Evolutionary conservation across 1,140 invertebrate species (phyloP), one percentile per base, ranked within the genome.

Genomic region (Bombus superbus): DNA sequence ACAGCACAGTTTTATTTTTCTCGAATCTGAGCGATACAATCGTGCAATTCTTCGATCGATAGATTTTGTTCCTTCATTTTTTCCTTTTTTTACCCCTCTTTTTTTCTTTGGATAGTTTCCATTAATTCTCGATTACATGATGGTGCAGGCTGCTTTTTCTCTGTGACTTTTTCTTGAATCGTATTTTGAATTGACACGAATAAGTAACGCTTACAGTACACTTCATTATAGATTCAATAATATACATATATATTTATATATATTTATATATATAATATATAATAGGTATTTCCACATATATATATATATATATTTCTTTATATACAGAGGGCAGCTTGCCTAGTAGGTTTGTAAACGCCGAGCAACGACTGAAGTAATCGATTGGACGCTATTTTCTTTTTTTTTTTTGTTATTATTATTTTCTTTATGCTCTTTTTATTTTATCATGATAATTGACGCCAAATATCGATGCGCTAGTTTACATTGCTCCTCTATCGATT

Each of bases 181-280:
- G 74, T 40, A n/a, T 62, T 68, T 11, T 42, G 68, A 69, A 76
- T 89, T 94, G 92, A 93, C 94, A 94, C 91, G 89, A 91, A 94
- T 92, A 90, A 93, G 85, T 93, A 95, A 95, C 92, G 92, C 92
- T 88, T 94, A 94, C 92, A 94, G 92, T 94, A 94, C 93, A 94
- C 83, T 92, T 95, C 92, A 93, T 94, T 95, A 94, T 90, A 94
- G 92, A 94, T 85, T 93, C 91, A 93, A 94, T 94, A 91, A 92
- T 93, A 93, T 91, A 91, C 84, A 75, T 90, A 81, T 89, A 68
- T 85, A 85, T 86, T 75, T 89, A 32, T 80, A 79, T 85, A 85
- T 87, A 72, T 83, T 62, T 88, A 74, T 83, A 64, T 90, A 71
- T 89, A 86, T 87, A 88, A 69, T 84, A 85, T 84, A 85, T 91